Conservation (phyloP, 2,113 vertebrate genomes). For the Oenanthe melanoleuca region DNA sequence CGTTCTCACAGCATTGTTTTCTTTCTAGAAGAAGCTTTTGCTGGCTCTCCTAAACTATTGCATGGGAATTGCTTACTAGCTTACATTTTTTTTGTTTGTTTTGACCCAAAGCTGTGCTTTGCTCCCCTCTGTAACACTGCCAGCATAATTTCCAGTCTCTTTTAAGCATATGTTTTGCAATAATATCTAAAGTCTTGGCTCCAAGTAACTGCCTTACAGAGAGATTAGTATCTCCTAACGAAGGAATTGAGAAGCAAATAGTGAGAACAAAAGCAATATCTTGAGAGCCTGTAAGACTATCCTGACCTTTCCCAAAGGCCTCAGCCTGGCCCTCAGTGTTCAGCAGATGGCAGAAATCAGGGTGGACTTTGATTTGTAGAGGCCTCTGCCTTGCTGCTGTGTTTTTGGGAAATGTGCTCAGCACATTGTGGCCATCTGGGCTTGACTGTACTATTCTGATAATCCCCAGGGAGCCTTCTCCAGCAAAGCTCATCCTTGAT, state of each 20-base stretch:
- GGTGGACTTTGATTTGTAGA: not conserved
- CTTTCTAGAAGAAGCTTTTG: slow-evolving; percentile 60
- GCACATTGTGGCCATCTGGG: slow-evolving; percentile 27
- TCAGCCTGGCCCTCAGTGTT: not conserved
- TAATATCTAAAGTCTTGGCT: slow-evolving; percentile 57
- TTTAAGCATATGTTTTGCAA: slow-evolving; percentile 62
- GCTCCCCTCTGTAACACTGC: slow-evolving; percentile 50
- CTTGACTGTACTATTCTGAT: slow-evolving; percentile 30
- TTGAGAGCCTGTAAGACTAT: not conserved
- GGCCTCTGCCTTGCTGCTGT: not conserved
- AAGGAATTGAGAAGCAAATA: slow-evolving; percentile 16
- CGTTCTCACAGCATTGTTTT: slow-evolving; percentile 57
- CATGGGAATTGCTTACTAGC: slow-evolving; percentile 62
- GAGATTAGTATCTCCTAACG: slow-evolving; percentile 43
- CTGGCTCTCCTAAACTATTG: slow-evolving; percentile 39
- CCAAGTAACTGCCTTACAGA: not conserved
- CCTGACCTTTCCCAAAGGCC: slow-evolving; percentile 44
- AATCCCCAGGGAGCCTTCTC: slow-evolving; percentile 32
- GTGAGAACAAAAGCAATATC: slow-evolving; percentile 29
- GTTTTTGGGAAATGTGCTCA: not conserved
- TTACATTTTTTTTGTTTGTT: slow-evolving; percentile 38
- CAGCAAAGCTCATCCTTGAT: slow-evolving; percentile 11
- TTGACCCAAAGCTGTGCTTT: slow-evolving; percentile 45
- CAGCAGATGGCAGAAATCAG: slow-evolving; percentile 1
- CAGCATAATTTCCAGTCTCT: slow-evolving; percentile 64